Percentiles rank a stretch among this genome's conserved stretches.
phyloP scores from a whole-genome alignment of 2,888 invertebrate species.

The Fragum whitleyi region DNA sequence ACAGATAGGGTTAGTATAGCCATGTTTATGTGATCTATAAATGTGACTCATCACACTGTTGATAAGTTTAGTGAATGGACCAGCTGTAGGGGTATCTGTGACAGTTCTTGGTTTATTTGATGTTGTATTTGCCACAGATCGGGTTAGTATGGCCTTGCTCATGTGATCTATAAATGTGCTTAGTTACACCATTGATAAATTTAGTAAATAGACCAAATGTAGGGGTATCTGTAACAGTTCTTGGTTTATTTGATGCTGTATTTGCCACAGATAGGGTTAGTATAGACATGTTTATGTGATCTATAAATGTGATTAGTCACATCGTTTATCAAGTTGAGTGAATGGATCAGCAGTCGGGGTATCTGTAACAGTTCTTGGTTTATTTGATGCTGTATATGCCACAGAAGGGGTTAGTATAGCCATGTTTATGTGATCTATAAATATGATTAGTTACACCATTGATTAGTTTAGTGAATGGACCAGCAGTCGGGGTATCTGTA shows the following conservation, averaged over 20 bases:
- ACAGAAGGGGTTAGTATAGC: constrained; percentile 88
- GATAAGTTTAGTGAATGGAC: constrained; percentile 96
- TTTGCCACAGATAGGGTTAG: constrained; percentile 93
- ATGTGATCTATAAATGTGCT: too few relatives aligned
- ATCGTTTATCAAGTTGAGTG: constrained; percentile 92
- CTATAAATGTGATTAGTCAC: too few relatives aligned
- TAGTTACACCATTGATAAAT: constrained; percentile 94
- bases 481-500: constrained; percentile 95
- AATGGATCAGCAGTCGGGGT: constrained; percentile 98
- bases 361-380: constrained; percentile 92
- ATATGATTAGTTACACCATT: too few relatives aligned
- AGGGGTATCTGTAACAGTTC: constrained; percentile 94
- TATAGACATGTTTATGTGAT: too few relatives aligned
- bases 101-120: constrained; percentile 95
- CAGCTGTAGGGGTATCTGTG: constrained; percentile 95
- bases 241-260: constrained; percentile 94
- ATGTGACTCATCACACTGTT: too few relatives aligned
- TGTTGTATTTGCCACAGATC: constrained; percentile 93
- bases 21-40: too few relatives aligned
- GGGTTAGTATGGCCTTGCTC: too few relatives aligned
- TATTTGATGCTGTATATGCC: constrained; percentile 96
- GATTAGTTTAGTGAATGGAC: constrained; percentile 96
- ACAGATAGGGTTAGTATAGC: constrained; percentile 88
- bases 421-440: too few relatives aligned
- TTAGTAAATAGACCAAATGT: constrained; percentile 97